These are phyloP conservation scores for Rhynchopsitta pachyrhyncha DNA, from an alignment of 2,113 vertebrate species.

Conservation along the genomic window DNA sequence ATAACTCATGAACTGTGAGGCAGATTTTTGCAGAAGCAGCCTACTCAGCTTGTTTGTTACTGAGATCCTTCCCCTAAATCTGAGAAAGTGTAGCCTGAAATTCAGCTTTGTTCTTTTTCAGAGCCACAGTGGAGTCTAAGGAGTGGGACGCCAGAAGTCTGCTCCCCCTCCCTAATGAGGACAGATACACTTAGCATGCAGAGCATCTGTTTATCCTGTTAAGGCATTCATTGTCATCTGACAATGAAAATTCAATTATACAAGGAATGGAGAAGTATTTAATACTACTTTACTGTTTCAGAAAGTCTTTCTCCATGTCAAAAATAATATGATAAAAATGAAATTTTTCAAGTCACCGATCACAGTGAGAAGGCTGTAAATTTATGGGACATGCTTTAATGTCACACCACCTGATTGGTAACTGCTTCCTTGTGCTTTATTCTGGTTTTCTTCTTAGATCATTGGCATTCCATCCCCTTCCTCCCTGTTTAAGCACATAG, in stretches of 20 bases:
- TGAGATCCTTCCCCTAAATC: neutral
- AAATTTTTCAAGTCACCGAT: neutral
- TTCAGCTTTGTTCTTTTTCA: neutral
- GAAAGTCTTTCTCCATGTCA: neutral
- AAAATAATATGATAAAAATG: neutral
- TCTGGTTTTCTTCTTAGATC: conserved; percentile 76
- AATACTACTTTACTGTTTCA: neutral
- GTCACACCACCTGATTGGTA: neutral
- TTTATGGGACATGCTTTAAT: neutral
- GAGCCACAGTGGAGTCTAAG: rapidly evolving
- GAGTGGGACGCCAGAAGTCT: neutral
- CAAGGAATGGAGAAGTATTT: neutral
- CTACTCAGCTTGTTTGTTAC: neutral
- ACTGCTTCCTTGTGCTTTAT: neutral
- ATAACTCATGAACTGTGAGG: neutral
- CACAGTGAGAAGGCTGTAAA: neutral
- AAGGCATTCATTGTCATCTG: neutral
- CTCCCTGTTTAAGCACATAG: conserved; percentile 97
- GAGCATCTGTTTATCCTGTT: neutral
- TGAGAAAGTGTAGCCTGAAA: neutral
- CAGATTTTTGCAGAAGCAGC: neutral
- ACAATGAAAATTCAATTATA: neutral
- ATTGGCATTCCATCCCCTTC: conserved; percentile 95
- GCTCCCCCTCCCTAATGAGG: neutral
- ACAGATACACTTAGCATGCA: neutral